Base-by-base conservation (phyloP, 2,797 vertebrate genomes). In the Pelodytes ibericus region DNA sequence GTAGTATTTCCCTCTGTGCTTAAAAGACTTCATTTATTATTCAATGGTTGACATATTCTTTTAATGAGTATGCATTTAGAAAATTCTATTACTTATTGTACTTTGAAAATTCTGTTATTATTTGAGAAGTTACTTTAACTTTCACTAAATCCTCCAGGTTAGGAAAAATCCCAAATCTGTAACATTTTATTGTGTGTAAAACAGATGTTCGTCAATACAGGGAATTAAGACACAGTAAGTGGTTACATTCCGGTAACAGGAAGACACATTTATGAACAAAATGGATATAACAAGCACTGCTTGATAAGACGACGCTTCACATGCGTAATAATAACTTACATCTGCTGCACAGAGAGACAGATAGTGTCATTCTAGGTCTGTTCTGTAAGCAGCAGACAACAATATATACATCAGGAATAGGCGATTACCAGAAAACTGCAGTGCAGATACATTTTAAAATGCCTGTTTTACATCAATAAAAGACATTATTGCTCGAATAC, bases 241-340 rank as follows among this genome's bases (percentile, higher is more conserved):
- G 24, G 15, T 27, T 63, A 44, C 4, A 60, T 67, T 64, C 53
- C 56, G 33, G 10, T 80, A 82, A 87, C 84, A 83, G 89, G 87
- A 86, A 81, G 83, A 88, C 70, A 85, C 86, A 84, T 83, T 26
- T 84, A 84, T 84, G 82, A 80, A 74, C 86, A 83, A 64, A 56
- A 84, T 65, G 36, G 86, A 86, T 74, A 86, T 79, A 87, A 91
- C 89, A 91, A 92, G 91, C 91, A 90, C 91, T 92, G 91, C 91
- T 92, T 92, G 91, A 82, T 88, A 88, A 82, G 49, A 74, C 83
- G 87, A 90, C 85, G 73, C 80, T 89, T 89, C 88, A 87, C 65
- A 87, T 88, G 90, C 90, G 87, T 90, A 83, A 89, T 80, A 93
- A 92, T 93, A 93, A 93, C 87, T 94, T 93, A 93, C 87, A 84